Percentiles rank a stretch among this genome's conserved stretches.
These are phyloP conservation scores for Manduca sexta DNA, from an alignment of 1,140 invertebrate genomes.

Conservation along the genomic window DNA sequence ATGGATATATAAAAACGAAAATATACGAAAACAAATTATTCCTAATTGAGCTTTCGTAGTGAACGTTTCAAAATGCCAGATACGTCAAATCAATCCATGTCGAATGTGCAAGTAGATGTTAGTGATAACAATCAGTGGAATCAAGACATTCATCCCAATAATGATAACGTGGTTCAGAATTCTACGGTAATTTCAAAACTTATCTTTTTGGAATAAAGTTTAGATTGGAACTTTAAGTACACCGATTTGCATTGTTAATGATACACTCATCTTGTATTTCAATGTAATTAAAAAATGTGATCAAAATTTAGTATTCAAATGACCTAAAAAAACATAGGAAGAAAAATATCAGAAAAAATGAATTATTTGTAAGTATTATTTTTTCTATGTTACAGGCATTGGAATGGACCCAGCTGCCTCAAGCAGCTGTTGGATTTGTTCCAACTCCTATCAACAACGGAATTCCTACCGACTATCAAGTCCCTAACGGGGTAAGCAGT, in stretches of 20 bases:
- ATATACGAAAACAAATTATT: conserved; percentile 28
- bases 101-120: background rate
- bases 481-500: background rate
- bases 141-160: conserved; percentile 5
- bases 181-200: conserved; percentile 35
- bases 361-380: background rate
- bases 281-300: too few relatives aligned
- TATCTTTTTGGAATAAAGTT: too few relatives aligned
- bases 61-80: conserved; percentile 12
- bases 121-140: conserved; percentile 29
- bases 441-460: conserved; percentile 5
- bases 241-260: too few relatives aligned
- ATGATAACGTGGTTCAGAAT: conserved; percentile 12
- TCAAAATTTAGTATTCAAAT: too few relatives aligned
- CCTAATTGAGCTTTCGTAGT: conserved; percentile 23
- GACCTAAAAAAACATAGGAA: too few relatives aligned
- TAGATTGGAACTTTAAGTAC: too few relatives aligned
- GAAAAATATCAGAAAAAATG: too few relatives aligned
- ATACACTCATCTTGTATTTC: too few relatives aligned
- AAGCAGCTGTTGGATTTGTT: background rate
- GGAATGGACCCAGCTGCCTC: conserved; percentile 9
- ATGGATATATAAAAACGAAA: conserved; percentile 27
- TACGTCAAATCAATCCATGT: conserved; percentile 10
- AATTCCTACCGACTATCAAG: background rate
- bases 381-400: conserved; percentile 9